Conservation (phyloP, 1,140 invertebrate species). For the Linepithema humile region DNA sequence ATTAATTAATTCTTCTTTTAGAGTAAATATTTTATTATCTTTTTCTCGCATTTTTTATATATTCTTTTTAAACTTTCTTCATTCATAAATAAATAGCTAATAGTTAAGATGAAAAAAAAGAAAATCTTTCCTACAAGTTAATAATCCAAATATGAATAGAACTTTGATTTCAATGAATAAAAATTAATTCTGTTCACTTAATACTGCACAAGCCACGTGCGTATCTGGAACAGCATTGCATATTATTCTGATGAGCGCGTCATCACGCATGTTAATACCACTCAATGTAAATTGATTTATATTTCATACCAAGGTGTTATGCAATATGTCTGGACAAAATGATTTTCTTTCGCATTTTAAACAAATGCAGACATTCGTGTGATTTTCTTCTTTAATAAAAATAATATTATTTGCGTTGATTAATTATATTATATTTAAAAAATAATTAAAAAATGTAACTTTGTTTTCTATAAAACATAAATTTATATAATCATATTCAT, state of each 20-base stretch:
- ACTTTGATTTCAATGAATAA: not conserved
- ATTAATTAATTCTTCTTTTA: not conserved
- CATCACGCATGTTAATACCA: slow-evolving; percentile 14
- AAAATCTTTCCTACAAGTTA: not conserved
- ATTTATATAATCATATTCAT: too few relatives aligned
- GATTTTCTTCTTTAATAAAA: not conserved
- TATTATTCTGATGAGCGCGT: slow-evolving; percentile 7
- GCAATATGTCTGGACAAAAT: not conserved
- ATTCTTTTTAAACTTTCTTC: not conserved
- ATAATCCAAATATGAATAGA: not conserved
- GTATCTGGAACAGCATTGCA: slow-evolving; percentile 13
- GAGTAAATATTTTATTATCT: not conserved
- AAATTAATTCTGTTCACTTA: slow-evolving; percentile 22
- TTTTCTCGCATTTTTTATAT: not conserved
- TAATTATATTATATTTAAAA: too few relatives aligned
- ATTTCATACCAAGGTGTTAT: not conserved
- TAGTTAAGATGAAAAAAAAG: not conserved
- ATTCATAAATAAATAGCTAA: not conserved
- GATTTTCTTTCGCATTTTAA: not conserved
- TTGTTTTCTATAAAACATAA: too few relatives aligned
- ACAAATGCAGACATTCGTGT: not conserved
- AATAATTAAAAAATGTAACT: too few relatives aligned
- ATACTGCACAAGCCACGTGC: not conserved
- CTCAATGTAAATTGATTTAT: slow-evolving; percentile 26
- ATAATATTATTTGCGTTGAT: not conserved